Evolutionary conservation across 2,113 vertebrate species (phyloP).

Genomic region (Tilapia sparmanii): DNA sequence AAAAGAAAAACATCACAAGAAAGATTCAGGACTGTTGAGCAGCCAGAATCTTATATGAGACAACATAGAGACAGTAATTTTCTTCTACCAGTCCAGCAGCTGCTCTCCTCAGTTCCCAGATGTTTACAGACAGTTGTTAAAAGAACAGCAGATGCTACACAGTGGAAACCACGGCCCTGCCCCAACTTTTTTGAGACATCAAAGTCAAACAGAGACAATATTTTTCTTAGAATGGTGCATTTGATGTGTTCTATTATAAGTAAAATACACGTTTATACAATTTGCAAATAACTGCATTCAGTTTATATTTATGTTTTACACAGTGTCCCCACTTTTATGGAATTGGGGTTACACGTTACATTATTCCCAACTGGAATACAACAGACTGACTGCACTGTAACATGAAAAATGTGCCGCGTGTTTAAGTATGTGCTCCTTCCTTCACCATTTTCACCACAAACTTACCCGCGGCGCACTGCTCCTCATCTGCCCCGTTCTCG

Average conservation of each 20-base stretch:
- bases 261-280: not conserved
- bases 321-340: not conserved
- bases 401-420: not conserved
- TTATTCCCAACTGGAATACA: not conserved
- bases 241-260: not conserved
- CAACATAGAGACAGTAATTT: not conserved
- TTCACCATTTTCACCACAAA: not conserved
- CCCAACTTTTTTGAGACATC: not conserved
- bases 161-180: not conserved
- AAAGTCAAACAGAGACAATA: not conserved
- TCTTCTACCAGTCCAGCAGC: not conserved
- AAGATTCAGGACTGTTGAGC: not conserved
- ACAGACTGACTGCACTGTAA: not conserved
- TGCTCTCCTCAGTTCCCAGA: not conserved
- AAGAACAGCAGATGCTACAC: not conserved
- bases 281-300: not conserved
- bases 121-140: not conserved
- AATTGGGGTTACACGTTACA: not conserved
- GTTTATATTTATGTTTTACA: not conserved
- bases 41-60: not conserved
- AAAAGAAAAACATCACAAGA: not conserved
- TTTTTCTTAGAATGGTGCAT: not conserved
- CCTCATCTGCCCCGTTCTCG: conserved; percentile 87
- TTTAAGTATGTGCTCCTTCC: not conserved
- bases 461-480: conserved; percentile 87